phyloP scores from a whole-genome alignment of 2,797 vertebrate species.

The Enteromius radiatus region DNA sequence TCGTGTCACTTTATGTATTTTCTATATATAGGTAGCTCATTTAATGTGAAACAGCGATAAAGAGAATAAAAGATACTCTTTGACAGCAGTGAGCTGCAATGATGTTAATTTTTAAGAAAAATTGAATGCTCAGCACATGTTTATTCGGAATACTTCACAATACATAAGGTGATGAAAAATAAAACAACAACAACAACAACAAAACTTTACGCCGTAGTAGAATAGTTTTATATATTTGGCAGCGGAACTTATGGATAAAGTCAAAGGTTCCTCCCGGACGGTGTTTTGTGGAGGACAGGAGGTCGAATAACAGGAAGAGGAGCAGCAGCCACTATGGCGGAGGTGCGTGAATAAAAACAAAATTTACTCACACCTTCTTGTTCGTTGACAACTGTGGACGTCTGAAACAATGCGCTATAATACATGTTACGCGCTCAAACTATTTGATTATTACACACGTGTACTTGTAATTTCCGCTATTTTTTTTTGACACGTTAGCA shows the following conservation, averaged over 20 bases:
- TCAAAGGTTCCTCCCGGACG: constrained; percentile 24
- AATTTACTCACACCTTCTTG: neutral
- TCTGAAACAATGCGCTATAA: neutral
- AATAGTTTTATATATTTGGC: neutral
- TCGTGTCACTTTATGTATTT: neutral
- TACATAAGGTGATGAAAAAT: neutral
- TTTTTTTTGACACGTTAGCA: constrained; percentile 8
- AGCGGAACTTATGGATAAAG: neutral
- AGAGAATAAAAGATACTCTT: too few species aligned
- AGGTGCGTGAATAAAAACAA: constrained; percentile 56
- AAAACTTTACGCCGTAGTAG: too few species aligned
- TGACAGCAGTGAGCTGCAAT: neutral
- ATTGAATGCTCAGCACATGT: neutral
- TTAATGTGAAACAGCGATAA: neutral
- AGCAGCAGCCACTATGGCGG: constrained; percentile 63
- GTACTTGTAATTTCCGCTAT: neutral
- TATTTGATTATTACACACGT: too few species aligned
- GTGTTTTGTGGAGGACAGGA: constrained; percentile 28
- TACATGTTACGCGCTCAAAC: neutral
- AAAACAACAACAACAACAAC: neutral
- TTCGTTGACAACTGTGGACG: neutral
- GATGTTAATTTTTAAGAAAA: neutral
- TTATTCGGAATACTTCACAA: neutral
- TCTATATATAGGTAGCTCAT: too few species aligned
- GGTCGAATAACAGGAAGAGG: constrained; percentile 47